phyloP scores from a whole-genome alignment of 2,888 invertebrate species.

The Cetonia aurata region DNA sequence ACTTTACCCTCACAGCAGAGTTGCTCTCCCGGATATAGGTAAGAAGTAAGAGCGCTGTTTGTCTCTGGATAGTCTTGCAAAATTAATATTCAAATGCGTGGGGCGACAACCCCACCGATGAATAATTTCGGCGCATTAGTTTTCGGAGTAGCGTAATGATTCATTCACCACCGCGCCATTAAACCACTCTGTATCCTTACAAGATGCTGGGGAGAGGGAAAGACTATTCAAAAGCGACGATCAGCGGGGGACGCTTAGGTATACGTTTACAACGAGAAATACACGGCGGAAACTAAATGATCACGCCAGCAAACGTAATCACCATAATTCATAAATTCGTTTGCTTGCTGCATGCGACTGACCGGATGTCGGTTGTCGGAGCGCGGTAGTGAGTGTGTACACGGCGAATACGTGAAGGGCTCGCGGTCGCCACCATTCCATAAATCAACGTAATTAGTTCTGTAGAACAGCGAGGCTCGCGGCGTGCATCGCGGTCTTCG shows the following conservation, averaged over 20 bases:
- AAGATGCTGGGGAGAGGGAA: background rate
- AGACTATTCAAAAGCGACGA: background rate
- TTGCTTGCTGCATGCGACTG: conserved; percentile 44
- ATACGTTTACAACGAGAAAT: conserved; percentile 1
- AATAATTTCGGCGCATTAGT: no score
- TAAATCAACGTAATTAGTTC: conserved; percentile 50
- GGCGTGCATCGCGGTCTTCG: conserved; percentile 6
- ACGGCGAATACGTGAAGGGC: conserved; percentile 32
- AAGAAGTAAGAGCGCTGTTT: no score
- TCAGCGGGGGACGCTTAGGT: background rate
- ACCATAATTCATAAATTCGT: conserved; percentile 44
- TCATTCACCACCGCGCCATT: no score
- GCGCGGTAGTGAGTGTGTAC: background rate
- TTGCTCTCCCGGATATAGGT: no score
- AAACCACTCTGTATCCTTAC: background rate
- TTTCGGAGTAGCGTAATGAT: no score
- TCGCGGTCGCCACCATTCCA: conserved; percentile 44
- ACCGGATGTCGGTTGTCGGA: conserved; percentile 45
- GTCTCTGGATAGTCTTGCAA: no score
- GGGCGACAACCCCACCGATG: no score
- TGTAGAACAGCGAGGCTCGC: conserved; percentile 14
- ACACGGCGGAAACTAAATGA: conserved; percentile 36
- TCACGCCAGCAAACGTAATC: conserved; percentile 42
- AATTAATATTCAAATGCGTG: no score
- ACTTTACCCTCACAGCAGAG: no score